phyloP scores from a whole-genome alignment of 2,888 invertebrate genomes.

The Serripes groenlandicus region DNA sequence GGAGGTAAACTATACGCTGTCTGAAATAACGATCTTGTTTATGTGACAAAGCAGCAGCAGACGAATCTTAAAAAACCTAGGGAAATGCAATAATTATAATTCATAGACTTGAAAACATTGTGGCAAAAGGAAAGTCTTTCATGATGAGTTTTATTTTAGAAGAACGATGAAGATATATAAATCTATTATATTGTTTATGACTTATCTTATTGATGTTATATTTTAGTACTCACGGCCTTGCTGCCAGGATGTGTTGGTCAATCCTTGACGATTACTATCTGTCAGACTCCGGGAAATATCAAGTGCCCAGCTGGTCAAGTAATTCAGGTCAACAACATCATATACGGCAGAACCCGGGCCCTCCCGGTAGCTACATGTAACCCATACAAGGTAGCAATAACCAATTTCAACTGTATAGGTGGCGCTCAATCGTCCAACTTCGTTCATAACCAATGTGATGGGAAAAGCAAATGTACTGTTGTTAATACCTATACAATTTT shows the following conservation, averaged over 20 bases:
- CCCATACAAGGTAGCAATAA: slow-evolving; percentile 27
- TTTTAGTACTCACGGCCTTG: not conserved
- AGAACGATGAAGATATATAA: not conserved
- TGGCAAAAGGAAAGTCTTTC: not conserved
- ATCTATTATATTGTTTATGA: not conserved
- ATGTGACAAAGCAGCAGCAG: too few relatives aligned
- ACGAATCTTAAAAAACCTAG: not conserved
- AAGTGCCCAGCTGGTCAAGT: slow-evolving; percentile 45
- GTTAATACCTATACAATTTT: slow-evolving; percentile 43
- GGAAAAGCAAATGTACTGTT: slow-evolving; percentile 46
- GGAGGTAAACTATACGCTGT: too few relatives aligned
- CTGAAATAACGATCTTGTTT: too few relatives aligned
- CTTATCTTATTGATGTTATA: not conserved
- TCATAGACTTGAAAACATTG: not conserved
- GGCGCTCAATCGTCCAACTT: slow-evolving; percentile 33
- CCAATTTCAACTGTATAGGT: slow-evolving; percentile 47
- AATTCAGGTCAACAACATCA: slow-evolving; percentile 38
- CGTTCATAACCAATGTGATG: slow-evolving; percentile 39
- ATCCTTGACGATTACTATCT: slow-evolving; percentile 27
- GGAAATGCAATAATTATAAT: not conserved
- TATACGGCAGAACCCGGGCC: slow-evolving; percentile 53
- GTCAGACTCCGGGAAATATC: slow-evolving; percentile 47
- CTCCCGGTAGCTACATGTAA: slow-evolving; percentile 50
- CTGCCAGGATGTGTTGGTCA: not conserved
- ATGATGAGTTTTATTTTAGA: not conserved